Conservation (phyloP, 2,888 invertebrate species). For the Subacronicta megacephala region DNA sequence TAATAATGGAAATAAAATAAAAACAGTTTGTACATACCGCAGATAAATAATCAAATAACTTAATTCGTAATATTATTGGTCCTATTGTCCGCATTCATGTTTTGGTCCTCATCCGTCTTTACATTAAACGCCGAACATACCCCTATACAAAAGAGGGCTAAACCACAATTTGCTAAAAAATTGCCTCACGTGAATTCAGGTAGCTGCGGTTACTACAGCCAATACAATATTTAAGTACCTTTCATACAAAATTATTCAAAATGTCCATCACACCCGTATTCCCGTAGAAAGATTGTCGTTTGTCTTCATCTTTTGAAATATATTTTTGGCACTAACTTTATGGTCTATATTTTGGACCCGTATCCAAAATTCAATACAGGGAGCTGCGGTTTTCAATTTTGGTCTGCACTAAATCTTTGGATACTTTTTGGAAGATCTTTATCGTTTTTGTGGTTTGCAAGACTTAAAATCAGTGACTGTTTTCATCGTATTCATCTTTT, state of each 20-base stretch:
- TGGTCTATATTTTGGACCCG: constrained; percentile 36
- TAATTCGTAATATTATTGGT: neutral
- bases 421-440: constrained; percentile 13
- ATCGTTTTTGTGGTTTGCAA: constrained; percentile 26
- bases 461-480: constrained; percentile 18
- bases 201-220: constrained; percentile 67
- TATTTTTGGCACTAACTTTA: constrained; percentile 13
- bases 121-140: constrained; percentile 6
- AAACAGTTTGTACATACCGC: neutral
- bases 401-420: constrained; percentile 23
- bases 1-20: neutral
- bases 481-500: constrained; percentile 5
- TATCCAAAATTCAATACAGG: constrained; percentile 52
- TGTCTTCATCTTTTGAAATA: constrained; percentile 14
- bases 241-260: constrained; percentile 22
- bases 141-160: constrained; percentile 14
- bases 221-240: constrained; percentile 35
- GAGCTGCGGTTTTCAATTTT: constrained; percentile 51
- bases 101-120: neutral
- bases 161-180: constrained; percentile 53
- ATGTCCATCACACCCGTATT: constrained; percentile 41
- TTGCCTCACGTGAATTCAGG: constrained; percentile 76
- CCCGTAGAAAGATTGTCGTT: constrained; percentile 9
- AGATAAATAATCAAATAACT: neutral
- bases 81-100: constrained; percentile 2